Conservation (phyloP, 2,888 invertebrate genomes). For the Dicyrtoma fusca region DNA sequence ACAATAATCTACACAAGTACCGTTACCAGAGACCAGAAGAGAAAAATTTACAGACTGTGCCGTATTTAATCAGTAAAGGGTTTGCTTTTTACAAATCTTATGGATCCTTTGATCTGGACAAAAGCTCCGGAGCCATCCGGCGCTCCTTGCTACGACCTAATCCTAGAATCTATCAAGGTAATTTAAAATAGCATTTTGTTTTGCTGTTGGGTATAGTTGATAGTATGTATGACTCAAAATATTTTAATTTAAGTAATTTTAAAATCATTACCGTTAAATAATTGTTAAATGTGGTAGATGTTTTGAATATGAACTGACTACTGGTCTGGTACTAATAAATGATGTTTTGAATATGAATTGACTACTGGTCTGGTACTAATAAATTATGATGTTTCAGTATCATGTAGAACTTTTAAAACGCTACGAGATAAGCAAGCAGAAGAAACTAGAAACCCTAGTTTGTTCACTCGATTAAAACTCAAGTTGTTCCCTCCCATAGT, state of each 20-base stretch:
- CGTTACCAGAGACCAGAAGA: neutral
- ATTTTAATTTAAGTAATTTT: neutral
- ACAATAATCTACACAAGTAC: neutral
- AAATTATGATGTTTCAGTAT: no score
- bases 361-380: no score
- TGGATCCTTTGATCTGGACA: slow-evolving; percentile 52
- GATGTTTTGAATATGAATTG: no score
- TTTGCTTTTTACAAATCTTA: slow-evolving; percentile 36
- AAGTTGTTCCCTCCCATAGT: slow-evolving; percentile 58
- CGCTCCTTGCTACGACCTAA: slow-evolving; percentile 36
- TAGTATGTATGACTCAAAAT: neutral
- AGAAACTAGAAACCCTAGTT: slow-evolving; percentile 71
- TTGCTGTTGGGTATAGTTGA: neutral
- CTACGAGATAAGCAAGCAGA: slow-evolving; percentile 74
- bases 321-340: no score
- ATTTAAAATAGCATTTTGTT: neutral
- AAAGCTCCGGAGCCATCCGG: slow-evolving; percentile 40
- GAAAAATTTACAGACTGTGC: slow-evolving; percentile 5
- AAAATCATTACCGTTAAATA: neutral
- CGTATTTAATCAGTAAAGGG: neutral
- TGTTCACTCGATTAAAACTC: slow-evolving; percentile 70
- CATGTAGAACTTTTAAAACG: slow-evolving; percentile 78
- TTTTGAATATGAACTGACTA: no score
- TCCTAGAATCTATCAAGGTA: slow-evolving; percentile 13
- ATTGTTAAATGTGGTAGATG: neutral